These are phyloP conservation scores for Acromyrmex echinatior DNA, from an alignment of 1,140 invertebrate genomes.

Conservation along the genomic window DNA sequence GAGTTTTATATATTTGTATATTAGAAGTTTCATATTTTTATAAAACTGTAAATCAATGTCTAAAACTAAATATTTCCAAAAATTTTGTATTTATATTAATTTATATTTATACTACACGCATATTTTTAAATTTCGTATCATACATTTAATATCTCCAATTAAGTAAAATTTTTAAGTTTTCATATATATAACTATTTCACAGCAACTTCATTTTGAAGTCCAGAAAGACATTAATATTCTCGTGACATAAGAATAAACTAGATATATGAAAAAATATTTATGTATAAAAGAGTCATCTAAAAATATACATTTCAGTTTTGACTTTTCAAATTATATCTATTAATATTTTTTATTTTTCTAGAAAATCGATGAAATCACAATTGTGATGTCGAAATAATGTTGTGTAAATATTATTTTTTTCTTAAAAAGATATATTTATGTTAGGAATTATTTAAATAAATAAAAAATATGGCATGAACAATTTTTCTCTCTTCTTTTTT, in stretches of 20 bases:
- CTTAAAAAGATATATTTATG: conserved; percentile 1
- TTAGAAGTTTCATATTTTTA: background rate
- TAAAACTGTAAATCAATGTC: background rate
- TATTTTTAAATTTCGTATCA: background rate
- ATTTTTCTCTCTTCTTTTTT: background rate
- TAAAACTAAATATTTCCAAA: background rate
- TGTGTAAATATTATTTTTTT: background rate
- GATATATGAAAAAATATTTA: background rate
- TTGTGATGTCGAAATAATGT: background rate
- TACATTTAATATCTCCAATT: background rate
- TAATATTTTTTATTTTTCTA: background rate
- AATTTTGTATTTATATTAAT: background rate
- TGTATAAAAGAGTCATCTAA: background rate
- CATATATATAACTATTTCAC: background rate
- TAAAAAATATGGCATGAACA: background rate
- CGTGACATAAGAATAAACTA: background rate
- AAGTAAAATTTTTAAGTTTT: background rate
- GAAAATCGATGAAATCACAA: background rate
- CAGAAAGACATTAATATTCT: background rate
- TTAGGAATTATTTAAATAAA: background rate
- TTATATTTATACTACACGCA: background rate
- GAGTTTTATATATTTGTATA: background rate
- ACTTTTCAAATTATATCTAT: background rate
- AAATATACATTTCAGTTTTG: background rate
- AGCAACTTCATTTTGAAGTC: background rate